phyloP scores from a whole-genome alignment of 2,113 vertebrate species.

The Noctilio leporinus region DNA sequence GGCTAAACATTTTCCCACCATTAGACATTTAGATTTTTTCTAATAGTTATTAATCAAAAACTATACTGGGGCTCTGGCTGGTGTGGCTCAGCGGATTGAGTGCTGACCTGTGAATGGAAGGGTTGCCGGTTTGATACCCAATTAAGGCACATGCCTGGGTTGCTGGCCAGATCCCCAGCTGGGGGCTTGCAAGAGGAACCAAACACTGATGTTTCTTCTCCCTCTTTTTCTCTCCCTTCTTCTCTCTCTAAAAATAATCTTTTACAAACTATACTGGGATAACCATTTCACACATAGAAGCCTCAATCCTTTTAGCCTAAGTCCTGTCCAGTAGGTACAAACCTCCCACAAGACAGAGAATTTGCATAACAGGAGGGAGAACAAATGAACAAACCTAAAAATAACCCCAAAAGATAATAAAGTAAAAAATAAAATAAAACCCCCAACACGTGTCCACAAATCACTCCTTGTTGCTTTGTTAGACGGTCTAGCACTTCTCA shows the following conservation, averaged over 20 bases:
- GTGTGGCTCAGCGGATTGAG: no score
- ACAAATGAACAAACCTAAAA: background rate
- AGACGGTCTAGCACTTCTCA: background rate
- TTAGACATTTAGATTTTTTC: background rate
- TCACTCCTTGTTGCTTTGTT: background rate
- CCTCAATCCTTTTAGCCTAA: background rate
- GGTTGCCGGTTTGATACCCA: no score
- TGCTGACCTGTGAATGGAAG: no score
- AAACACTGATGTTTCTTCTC: no score
- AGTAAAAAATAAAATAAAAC: background rate
- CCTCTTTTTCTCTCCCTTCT: no score
- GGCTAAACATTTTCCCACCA: background rate
- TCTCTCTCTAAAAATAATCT: no score
- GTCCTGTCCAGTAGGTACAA: background rate
- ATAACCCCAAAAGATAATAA: background rate
- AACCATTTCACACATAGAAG: slow-evolving; percentile 29
- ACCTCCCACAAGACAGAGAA: background rate
- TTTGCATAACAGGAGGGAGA: accelerated
- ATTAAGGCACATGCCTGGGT: no score
- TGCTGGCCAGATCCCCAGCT: no score
- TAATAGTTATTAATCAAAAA: slow-evolving; percentile 16
- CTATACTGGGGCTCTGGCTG: background rate
- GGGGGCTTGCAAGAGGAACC: no score
- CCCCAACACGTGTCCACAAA: background rate
- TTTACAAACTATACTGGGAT: background rate